These are phyloP conservation scores for Pseudomyrmex cubaensis DNA, from an alignment of 1,140 invertebrate species.

Conservation along the genomic window DNA sequence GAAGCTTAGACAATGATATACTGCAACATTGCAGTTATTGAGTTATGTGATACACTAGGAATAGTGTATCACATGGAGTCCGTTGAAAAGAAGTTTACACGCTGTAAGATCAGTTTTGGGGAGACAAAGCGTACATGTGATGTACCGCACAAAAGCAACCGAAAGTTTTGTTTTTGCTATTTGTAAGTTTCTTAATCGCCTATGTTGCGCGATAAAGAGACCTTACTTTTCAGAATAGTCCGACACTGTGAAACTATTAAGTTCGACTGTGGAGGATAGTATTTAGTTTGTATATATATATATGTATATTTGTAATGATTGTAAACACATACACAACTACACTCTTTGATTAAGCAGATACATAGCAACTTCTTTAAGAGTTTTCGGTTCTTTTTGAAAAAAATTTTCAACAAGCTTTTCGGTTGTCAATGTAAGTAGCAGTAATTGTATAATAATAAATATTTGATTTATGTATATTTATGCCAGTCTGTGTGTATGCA, in stretches of 20 bases:
- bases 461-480: conserved; percentile 78
- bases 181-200: conserved; percentile 63
- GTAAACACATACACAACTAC: conserved; percentile 69
- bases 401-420: conserved; percentile 78
- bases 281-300: conserved; percentile 77
- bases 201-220: conserved; percentile 37
- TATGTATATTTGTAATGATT: conserved; percentile 77
- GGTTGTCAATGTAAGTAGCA: conserved; percentile 81
- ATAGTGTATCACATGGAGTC: conserved; percentile 48
- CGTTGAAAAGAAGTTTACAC: conserved; percentile 52
- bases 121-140: conserved; percentile 65
- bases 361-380: conserved; percentile 66
- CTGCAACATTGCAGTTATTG: conserved; percentile 25
- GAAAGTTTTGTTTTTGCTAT: conserved; percentile 69
- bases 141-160: conserved; percentile 73
- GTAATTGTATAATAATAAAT: conserved; percentile 82
- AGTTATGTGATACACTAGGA: conserved; percentile 49
- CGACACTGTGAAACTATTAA: conserved; percentile 68
- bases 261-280: conserved; percentile 58
- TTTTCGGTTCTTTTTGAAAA: conserved; percentile 70
- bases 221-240: conserved; percentile 20
- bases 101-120: conserved; percentile 38
- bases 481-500: conserved; percentile 70
- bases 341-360: conserved; percentile 71
- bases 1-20: conserved; percentile 59